Evolutionary conservation across 1,140 invertebrate genomes (phyloP), one percentile per base, ranked within the genome.

Genomic region (Atta colombica): DNA sequence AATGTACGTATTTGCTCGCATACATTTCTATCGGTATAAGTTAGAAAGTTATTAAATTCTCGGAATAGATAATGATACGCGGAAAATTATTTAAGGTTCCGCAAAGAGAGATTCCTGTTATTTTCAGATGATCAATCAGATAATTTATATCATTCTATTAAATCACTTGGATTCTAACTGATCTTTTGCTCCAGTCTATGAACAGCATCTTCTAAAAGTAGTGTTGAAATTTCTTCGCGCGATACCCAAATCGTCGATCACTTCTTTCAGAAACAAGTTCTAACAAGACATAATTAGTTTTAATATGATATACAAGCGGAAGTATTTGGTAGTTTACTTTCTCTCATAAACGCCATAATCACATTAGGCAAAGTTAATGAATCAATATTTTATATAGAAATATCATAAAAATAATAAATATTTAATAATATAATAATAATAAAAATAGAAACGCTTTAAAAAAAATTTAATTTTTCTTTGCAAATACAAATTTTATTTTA

Each of bases 101-200:
- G 69, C 88, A 81, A 87, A 92, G 81, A 49, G 69, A 71, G 78
- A 16, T 80, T 88, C 82, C 87, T 88, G 87, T 92, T 45, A 61
- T 18, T 90, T 88, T 28, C 74, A 61, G 55, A 49, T 86, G 66
- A 65, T 66, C 61, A 51, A 65, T 78, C 74, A 49, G 31, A 61
- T 80, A 87, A 66, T 18, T 51, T 14, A 18, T 80, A 90, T 90
- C 74, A 72, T 49, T 58, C 60, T 35, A 82, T 66, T 86, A 31
- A 88, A 88, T 86, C 60, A 45, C 66, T 4, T 77, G 89, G 31
- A 61, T 74, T 28, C 28, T 45, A 82, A 88, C 87, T 88, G 58
- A 87, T 87, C 61, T 49, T 69, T 53, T 28, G 51, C 3, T 58
- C 51, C 14, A 18, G 65, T 82, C 21, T 28, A 14, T 39, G 7